These are phyloP conservation scores for Caenorhabditis macrosperma DNA, from an alignment of 2,888 invertebrate genomes.

Conservation along the genomic window DNA sequence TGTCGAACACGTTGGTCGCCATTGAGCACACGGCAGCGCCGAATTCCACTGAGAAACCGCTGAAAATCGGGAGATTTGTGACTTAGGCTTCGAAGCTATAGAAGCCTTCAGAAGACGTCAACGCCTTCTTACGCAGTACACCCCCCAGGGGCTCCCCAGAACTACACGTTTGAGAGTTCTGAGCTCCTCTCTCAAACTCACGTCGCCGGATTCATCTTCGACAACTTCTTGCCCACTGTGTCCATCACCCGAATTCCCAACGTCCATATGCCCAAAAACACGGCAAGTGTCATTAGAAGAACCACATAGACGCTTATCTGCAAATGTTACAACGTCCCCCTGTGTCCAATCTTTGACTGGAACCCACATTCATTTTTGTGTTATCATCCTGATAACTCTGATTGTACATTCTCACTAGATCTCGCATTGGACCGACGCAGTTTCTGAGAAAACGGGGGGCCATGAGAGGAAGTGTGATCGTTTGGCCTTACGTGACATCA, in stretches of 20 bases:
- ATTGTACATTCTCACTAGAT: slow-evolving; percentile 51
- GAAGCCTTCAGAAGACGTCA: no score
- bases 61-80: slow-evolving; percentile 82
- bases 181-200: no score
- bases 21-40: slow-evolving; percentile 96
- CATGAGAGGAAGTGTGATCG: no score
- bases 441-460: slow-evolving; percentile 13
- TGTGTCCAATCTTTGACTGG: neutral
- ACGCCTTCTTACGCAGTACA: no score
- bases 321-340: neutral
- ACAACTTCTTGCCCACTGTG: slow-evolving; percentile 91
- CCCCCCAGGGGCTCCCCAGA: no score
- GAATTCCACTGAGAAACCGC: slow-evolving; percentile 93
- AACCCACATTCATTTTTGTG: slow-evolving; percentile 38
- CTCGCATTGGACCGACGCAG: slow-evolving; percentile 42
- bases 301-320: slow-evolving; percentile 45
- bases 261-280: slow-evolving; percentile 93
- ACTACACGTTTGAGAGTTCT: no score
- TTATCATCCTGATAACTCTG: slow-evolving; percentile 44
- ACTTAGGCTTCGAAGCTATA: no score
- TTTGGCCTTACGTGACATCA: slow-evolving; percentile 88
- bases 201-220: slow-evolving; percentile 59
- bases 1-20: slow-evolving; percentile 93
- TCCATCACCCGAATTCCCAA: slow-evolving; percentile 96
- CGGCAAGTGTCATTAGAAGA: slow-evolving; percentile 84